Conservation (phyloP, 2,888 invertebrate genomes). For the Dichetophora obliterata region DNA sequence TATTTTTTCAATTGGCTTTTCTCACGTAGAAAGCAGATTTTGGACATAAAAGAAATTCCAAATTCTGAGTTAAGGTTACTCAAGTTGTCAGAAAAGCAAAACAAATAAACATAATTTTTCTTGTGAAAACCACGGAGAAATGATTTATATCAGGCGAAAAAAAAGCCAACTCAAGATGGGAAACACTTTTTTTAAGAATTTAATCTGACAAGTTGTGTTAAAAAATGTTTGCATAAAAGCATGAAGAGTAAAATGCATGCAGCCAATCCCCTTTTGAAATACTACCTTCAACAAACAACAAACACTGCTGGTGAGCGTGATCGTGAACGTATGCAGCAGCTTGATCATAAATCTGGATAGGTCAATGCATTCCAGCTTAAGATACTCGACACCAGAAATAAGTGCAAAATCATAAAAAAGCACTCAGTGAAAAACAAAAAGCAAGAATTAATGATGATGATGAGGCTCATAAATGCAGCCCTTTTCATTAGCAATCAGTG, state of each 20-base stretch:
- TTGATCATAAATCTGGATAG: slow-evolving; percentile 30
- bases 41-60: too few species aligned
- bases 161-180: too few species aligned
- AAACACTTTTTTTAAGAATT: not conserved
- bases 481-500: slow-evolving; percentile 15
- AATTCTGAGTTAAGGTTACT: too few species aligned
- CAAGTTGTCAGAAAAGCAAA: not conserved
- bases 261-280: not conserved
- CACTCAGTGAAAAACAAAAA: not conserved
- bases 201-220: slow-evolving; percentile 20
- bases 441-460: slow-evolving; percentile 12
- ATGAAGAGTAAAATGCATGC: not conserved
- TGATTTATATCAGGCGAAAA: not conserved
- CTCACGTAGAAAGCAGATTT: too few species aligned
- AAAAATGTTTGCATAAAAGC: not conserved
- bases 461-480: slow-evolving; percentile 24
- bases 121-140: not conserved
- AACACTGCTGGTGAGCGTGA: not conserved
- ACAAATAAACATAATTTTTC: not conserved
- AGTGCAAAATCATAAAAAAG: not conserved
- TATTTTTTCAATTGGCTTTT: too few species aligned
- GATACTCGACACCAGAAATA: not conserved
- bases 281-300: not conserved
- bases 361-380: not conserved
- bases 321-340: not conserved